Percentiles rank a stretch among this genome's conserved stretches.
Conservation (phyloP, 2,888 invertebrate species). For the Salticus scenicus region DNA sequence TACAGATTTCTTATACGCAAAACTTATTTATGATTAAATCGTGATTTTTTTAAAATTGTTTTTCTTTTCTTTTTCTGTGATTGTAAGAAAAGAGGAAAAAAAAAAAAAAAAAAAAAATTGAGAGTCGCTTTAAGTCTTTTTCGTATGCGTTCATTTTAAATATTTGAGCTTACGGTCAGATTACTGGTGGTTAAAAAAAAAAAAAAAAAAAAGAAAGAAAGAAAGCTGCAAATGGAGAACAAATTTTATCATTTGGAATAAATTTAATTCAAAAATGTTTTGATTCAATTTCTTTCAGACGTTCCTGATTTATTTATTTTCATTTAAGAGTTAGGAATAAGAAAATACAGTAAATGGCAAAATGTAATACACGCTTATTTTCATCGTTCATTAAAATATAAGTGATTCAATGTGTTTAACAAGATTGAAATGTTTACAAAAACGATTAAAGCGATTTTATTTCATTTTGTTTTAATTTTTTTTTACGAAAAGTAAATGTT, state of each 20-base stretch:
- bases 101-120: neutral
- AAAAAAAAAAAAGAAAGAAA: neutral
- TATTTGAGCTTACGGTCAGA: conserved; percentile 6
- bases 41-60: neutral
- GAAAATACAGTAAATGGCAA: neutral
- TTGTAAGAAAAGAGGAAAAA: neutral
- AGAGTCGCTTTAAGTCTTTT: neutral
- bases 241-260: conserved; percentile 5
- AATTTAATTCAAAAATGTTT: conserved; percentile 13
- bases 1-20: neutral
- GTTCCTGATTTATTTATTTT: conserved; percentile 3
- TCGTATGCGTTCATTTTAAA: neutral
- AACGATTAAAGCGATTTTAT: no score
- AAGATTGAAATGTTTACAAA: no score
- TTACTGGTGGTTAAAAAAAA: neutral
- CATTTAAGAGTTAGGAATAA: neutral
- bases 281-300: neutral
- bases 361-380: neutral
- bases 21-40: conserved; percentile 11
- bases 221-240: neutral
- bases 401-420: neutral
- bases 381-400: neutral
- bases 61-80: neutral
- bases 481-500: no score
- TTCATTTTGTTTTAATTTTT: no score